phyloP scores from a whole-genome alignment of 2,113 vertebrate species.

The Alectura lathami region DNA sequence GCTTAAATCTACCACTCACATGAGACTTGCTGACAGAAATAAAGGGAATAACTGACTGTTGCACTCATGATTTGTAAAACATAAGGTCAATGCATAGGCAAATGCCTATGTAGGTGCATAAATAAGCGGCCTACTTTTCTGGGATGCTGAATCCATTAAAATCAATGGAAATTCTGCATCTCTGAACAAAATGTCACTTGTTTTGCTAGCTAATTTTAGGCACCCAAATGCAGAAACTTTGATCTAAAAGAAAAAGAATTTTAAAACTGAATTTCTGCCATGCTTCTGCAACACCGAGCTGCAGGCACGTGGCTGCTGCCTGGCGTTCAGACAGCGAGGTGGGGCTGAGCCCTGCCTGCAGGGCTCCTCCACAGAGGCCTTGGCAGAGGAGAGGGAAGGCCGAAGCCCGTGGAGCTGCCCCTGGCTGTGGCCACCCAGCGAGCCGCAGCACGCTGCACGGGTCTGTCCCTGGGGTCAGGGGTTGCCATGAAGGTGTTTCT shows the following conservation, averaged over 20 bases:
- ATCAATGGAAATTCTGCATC: conserved; percentile 56
- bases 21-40: conserved; percentile 15
- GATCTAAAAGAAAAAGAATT: conserved; percentile 29
- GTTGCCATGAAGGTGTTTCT: background rate
- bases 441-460: background rate
- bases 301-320: background rate
- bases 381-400: background rate
- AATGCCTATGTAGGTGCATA: conserved; percentile 39
- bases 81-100: conserved; percentile 27
- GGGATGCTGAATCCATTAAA: conserved; percentile 65
- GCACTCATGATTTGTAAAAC: conserved; percentile 45
- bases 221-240: conserved; percentile 46
- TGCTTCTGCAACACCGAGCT: background rate
- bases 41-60: background rate
- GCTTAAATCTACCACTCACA: background rate
- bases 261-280: background rate
- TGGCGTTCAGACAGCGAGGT: background rate
- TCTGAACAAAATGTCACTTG: conserved; percentile 37
- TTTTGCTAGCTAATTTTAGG: conserved; percentile 53
- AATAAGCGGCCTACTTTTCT: conserved; percentile 63
- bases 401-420: background rate
- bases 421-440: background rate
- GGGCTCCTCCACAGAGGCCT: background rate
- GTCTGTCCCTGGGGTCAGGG: background rate
- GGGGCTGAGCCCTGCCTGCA: background rate